Base-by-base conservation (phyloP, 1,140 invertebrate genomes). In the Homalodisca vitripennis region DNA sequence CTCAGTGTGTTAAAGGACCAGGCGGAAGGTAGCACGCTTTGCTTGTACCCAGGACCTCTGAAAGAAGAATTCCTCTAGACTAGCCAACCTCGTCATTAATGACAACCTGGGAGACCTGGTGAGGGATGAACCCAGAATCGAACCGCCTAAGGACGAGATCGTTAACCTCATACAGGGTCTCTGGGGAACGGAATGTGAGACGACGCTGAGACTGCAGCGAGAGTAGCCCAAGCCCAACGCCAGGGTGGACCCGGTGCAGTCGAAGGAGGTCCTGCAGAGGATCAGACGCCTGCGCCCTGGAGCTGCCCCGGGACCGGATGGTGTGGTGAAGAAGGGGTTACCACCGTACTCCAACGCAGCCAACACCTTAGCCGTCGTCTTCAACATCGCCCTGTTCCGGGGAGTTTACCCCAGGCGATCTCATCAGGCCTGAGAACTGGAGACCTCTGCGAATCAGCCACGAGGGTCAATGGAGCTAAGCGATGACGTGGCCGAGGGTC, bases 321-420 rank as follows among this genome's bases (percentile, higher is more conserved):
- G 67, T 13, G 27, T 68, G 13, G 62, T n/a, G 20, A 1, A 2
- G 47, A 26, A 20, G 12, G 0, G 14, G 51, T 47, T 1, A 29
- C 27, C 6, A 20, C 10, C 1, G 13, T 12, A 0, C 1, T 1
- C 24, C 17, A 24, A 30, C 27, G 31, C n/a, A 1, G 32, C 24
- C 1, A 47, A 26, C 13, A 13, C 63, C 0, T 14, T 72, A 0
- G 53, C 70, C 0, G 66, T 67, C 0, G 24, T 74, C 0, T 75
- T 51, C 12, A 74, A 75, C 17, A 12, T 74, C 0, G 0, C 74
- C 0, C 0, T 73, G 0, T 0, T 30, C 0, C 17, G 63, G 0
- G 2, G 46, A 0, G 3, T 22, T 0, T 74, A 64, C n/a, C 73
- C 74, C 1, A 2, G n/a, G n/a, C n/a, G n/a, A n/a, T n/a, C n/a